Percentiles rank a stretch among this genome's conserved stretches.
These are phyloP conservation scores for Erannis defoliaria DNA, from an alignment of 2,888 invertebrate genomes.

Conservation along the genomic window DNA sequence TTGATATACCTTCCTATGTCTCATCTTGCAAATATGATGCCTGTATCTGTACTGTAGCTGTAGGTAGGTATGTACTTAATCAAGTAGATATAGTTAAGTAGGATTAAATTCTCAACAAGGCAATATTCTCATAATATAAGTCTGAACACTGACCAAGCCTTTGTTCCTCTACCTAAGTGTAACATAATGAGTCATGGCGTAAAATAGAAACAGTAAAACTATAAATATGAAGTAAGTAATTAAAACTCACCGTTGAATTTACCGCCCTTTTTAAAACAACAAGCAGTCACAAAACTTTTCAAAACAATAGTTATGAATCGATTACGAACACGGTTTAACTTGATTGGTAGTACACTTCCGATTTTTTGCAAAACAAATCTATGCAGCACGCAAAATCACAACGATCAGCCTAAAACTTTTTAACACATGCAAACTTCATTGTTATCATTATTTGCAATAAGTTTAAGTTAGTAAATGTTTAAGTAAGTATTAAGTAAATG, in stretches of 20 bases:
- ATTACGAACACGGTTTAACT: neutral
- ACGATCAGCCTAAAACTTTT: constrained; percentile 1
- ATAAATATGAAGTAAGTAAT: constrained; percentile 19
- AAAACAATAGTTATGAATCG: constrained; percentile 19
- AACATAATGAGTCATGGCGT: constrained; percentile 62
- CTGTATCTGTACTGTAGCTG: too few species aligned
- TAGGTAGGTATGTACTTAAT: too few species aligned
- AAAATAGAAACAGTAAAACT: constrained; percentile 47
- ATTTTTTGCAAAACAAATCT: constrained; percentile 25
- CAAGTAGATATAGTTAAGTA: too few species aligned
- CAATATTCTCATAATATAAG: constrained; percentile 21
- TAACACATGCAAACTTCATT: constrained; percentile 15
- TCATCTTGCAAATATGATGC: too few species aligned
- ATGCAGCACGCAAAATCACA: constrained; percentile 15
- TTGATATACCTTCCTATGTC: too few species aligned
- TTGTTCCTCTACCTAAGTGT: constrained; percentile 48
- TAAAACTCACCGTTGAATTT: constrained; percentile 58
- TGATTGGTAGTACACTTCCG: constrained; percentile 5
- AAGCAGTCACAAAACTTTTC: constrained; percentile 38
- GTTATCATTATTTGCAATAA: neutral
- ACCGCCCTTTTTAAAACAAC: constrained; percentile 55
- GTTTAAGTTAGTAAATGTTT: neutral
- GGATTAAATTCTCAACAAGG: too few species aligned
- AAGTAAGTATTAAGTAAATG: neutral
- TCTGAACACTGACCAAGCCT: constrained; percentile 50